A percentile compares a stretch with the other conserved stretches of the same genome.
Conservation (phyloP, 2,888 invertebrate species). For the Cosmopolites sordidus region DNA sequence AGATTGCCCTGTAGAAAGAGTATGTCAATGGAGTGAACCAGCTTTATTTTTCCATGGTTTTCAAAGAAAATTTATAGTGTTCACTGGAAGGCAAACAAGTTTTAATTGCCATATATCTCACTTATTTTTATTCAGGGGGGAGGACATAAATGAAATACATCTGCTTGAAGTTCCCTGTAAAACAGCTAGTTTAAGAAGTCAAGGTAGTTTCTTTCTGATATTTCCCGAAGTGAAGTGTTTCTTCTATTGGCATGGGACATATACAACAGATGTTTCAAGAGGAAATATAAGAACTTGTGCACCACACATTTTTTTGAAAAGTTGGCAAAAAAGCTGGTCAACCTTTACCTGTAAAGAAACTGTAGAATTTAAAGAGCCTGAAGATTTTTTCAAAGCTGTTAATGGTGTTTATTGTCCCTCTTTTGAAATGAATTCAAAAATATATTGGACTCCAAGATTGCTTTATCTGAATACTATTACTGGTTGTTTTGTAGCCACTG, state of each 20-base stretch:
- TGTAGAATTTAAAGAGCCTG: constrained; percentile 27
- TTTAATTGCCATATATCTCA: constrained; percentile 25
- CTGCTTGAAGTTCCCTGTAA: constrained; percentile 33
- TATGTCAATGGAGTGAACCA: constrained; percentile 37
- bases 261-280: constrained; percentile 10
- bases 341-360: constrained; percentile 25
- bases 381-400: constrained; percentile 23
- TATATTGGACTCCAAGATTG: constrained; percentile 30
- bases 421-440: too few species aligned
- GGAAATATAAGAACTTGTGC: constrained; percentile 11
- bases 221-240: constrained; percentile 24
- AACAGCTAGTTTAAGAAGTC: constrained; percentile 31
- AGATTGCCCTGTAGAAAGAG: constrained; percentile 32
- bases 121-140: constrained; percentile 33
- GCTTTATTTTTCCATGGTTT: constrained; percentile 34
- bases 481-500: constrained; percentile 31
- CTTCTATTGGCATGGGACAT: constrained; percentile 31
- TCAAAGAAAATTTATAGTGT: constrained; percentile 26
- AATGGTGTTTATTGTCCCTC: constrained; percentile 11
- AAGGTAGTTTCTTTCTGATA: constrained; percentile 31
- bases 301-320: constrained; percentile 19
- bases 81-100: constrained; percentile 22
- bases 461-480: constrained; percentile 35
- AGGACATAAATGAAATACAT: constrained; percentile 32
- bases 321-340: constrained; percentile 21